Conservation (phyloP, 2,113 vertebrate genomes). For the Anhinga anhinga region DNA sequence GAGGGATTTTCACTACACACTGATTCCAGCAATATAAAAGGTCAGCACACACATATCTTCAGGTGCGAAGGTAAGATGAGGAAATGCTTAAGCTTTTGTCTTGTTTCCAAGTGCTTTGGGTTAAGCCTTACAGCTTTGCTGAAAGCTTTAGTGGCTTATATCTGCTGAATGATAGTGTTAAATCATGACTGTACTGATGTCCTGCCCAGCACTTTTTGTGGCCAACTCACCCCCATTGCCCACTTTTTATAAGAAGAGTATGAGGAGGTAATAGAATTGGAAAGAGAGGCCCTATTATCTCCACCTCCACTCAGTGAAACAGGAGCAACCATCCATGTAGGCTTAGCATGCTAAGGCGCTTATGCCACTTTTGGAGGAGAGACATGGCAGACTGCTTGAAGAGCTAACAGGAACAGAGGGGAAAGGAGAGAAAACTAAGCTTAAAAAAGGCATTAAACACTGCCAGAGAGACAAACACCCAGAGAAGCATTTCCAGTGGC, state of each 20-base stretch:
- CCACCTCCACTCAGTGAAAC: not conserved
- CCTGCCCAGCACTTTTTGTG: not conserved
- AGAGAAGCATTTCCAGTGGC: not conserved
- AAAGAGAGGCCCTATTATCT: not conserved
- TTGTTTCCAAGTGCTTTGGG: conserved; percentile 60
- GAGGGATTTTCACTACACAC: conserved; percentile 50
- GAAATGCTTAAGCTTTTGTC: conserved; percentile 67
- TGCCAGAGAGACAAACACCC: not conserved
- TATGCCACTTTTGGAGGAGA: not conserved
- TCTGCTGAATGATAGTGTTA: conserved; percentile 52
- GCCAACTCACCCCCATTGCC: not conserved
- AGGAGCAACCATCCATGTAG: not conserved
- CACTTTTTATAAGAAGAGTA: not conserved
- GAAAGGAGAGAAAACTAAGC: not conserved
- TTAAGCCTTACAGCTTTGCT: conserved; percentile 65
- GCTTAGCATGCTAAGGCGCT: not conserved
- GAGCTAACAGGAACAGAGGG: not conserved
- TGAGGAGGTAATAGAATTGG: not conserved
- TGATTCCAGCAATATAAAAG: conserved; percentile 52
- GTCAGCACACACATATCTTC: conserved; percentile 57
- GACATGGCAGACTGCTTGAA: not conserved
- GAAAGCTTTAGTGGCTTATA: conserved; percentile 58
- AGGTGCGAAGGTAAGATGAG: conserved; percentile 30
- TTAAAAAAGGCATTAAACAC: not conserved
- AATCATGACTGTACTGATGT: not conserved